Conservation (phyloP, 2,888 invertebrate species). For the Brenthis daphne region DNA sequence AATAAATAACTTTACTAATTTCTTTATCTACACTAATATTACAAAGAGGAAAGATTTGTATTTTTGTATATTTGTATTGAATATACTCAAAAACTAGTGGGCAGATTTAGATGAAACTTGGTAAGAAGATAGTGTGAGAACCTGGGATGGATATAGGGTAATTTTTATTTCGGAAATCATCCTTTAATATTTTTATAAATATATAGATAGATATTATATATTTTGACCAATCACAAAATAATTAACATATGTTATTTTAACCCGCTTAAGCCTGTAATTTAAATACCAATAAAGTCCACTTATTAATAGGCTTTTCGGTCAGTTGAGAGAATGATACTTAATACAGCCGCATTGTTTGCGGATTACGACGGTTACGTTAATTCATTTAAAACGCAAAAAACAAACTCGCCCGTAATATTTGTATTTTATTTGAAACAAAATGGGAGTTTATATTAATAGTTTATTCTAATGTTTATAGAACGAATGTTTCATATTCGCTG, state of each 20-base stretch:
- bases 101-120: no score
- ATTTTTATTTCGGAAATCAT: no score
- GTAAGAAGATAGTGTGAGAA: no score
- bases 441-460: neutral
- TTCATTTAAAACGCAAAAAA: conserved; percentile 43
- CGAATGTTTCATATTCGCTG: no score
- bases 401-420: neutral
- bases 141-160: no score
- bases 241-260: neutral
- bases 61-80: no score
- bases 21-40: no score
- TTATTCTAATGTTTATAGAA: neutral
- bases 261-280: conserved; percentile 36
- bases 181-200: no score
- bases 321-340: conserved; percentile 50
- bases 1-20: no score
- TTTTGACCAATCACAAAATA: no score
- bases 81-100: no score
- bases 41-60: no score
- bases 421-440: neutral
- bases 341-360: conserved; percentile 51
- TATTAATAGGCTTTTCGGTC: conserved; percentile 52
- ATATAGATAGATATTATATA: conserved; percentile 3
- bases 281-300: conserved; percentile 35
- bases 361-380: conserved; percentile 42